Evolutionary conservation across 2,113 vertebrate species (phyloP).

Genomic region (Microtus ochrogaster): DNA sequence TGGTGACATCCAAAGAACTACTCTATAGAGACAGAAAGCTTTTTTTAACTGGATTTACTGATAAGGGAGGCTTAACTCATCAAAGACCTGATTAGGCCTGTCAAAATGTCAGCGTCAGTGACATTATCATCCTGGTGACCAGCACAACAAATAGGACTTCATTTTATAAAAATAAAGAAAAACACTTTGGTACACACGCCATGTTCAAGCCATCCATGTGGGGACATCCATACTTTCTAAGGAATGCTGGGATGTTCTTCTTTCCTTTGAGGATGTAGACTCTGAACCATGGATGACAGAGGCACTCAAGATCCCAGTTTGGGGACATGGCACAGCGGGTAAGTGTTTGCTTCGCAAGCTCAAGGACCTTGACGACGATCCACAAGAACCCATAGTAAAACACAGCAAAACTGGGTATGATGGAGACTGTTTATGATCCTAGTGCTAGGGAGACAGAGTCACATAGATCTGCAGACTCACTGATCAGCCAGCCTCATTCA

Average conservation of each 20-base stretch:
- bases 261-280: neutral
- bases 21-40: neutral
- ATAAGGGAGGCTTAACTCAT: neutral
- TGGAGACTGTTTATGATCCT: too few species aligned
- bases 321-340: neutral
- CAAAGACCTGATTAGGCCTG: conserved; percentile 22
- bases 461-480: neutral
- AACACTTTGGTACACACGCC: neutral
- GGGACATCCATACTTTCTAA: neutral
- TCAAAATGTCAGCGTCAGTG: conserved; percentile 29
- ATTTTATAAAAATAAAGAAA: conserved; percentile 14
- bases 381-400: neutral
- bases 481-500: neutral
- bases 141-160: conserved; percentile 30
- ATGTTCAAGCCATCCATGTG: neutral
- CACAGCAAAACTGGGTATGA: neutral
- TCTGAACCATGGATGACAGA: neutral
- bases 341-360: neutral
- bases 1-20: neutral
- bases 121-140: neutral
- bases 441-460: neutral
- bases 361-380: neutral
- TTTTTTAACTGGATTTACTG: neutral
- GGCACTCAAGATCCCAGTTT: too few species aligned
- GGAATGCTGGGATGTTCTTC: neutral